Percentiles rank a stretch among this genome's conserved stretches.
These are phyloP conservation scores for Drosophila asahinai DNA, from an alignment of 1,140 invertebrate genomes.

Conservation along the genomic window DNA sequence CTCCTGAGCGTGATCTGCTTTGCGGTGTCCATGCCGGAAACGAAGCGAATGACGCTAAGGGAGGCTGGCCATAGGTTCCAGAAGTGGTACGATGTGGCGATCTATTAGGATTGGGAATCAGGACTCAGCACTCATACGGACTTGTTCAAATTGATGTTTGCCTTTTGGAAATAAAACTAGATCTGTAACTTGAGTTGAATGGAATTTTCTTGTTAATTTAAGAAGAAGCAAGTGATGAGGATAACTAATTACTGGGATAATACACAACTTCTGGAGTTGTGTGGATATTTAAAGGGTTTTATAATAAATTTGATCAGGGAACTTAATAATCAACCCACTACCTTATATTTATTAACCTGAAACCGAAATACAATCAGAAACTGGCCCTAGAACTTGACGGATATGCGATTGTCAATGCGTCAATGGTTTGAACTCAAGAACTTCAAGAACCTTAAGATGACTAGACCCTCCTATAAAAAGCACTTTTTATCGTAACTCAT, in stretches of 20 bases:
- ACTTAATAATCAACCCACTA: no score
- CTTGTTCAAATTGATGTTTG: neutral
- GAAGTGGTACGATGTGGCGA: constrained; percentile 29
- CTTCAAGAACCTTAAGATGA: constrained; percentile 1
- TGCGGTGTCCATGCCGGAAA: constrained; percentile 58
- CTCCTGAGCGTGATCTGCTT: constrained; percentile 47
- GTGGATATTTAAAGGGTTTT: no score
- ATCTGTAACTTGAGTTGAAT: neutral
- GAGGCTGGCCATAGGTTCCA: constrained; percentile 58
- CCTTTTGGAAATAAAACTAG: constrained; percentile 1
- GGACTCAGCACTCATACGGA: neutral
- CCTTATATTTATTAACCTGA: no score
- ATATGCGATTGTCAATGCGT: neutral
- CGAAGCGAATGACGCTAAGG: constrained; percentile 48
- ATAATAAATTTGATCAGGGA: no score
- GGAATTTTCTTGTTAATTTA: no score
- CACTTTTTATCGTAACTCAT: constrained; percentile 3
- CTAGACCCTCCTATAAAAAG: neutral
- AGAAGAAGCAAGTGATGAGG: neutral
- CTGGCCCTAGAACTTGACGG: neutral
- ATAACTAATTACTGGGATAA: no score
- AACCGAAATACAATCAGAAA: neutral
- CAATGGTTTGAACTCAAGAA: neutral
- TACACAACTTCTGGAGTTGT: no score
- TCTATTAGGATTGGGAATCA: constrained; percentile 24